These are phyloP conservation scores for Simalia tracyae DNA, from an alignment of 2,797 vertebrate genomes.

Conservation along the genomic window DNA sequence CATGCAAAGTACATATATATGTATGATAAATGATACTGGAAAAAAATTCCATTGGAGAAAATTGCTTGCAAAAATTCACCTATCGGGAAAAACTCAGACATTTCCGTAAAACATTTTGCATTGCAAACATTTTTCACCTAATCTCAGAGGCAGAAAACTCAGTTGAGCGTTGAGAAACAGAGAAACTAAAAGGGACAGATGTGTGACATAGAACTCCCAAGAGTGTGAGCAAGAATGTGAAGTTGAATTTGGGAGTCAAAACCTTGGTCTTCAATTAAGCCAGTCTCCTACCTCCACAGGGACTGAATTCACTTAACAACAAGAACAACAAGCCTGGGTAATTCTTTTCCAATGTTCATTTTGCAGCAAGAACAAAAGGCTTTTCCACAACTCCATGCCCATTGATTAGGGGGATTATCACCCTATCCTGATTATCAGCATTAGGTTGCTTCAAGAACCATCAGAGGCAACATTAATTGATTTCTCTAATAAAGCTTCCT, in stretches of 20 bases:
- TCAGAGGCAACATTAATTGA: slow-evolving; percentile 65
- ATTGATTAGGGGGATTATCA: slow-evolving; percentile 64
- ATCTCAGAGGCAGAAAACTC: no score
- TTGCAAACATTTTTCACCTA: no score
- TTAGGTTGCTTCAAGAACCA: slow-evolving; percentile 57
- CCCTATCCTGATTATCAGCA: slow-evolving; percentile 61
- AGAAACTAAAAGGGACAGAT: no score
- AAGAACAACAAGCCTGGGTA: neutral
- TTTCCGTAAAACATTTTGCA: no score
- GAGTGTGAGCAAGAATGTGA: neutral
- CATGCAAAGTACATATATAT: no score
- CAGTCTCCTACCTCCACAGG: neutral
- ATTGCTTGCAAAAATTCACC: no score
- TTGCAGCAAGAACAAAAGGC: slow-evolving; percentile 17
- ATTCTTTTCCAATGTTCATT: slow-evolving; percentile 30
- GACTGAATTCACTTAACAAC: slow-evolving; percentile 8
- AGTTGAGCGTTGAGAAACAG: no score
- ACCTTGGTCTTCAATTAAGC: neutral
- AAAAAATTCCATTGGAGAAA: no score
- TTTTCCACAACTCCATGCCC: slow-evolving; percentile 46
- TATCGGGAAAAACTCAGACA: no score
- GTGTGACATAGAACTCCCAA: neutral
- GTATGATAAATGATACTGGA: no score
- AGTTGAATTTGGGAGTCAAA: neutral
- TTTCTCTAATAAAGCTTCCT: slow-evolving; percentile 66